Evolutionary conservation across 2,888 invertebrate species (phyloP).

Genomic region (Noctua pronuba): DNA sequence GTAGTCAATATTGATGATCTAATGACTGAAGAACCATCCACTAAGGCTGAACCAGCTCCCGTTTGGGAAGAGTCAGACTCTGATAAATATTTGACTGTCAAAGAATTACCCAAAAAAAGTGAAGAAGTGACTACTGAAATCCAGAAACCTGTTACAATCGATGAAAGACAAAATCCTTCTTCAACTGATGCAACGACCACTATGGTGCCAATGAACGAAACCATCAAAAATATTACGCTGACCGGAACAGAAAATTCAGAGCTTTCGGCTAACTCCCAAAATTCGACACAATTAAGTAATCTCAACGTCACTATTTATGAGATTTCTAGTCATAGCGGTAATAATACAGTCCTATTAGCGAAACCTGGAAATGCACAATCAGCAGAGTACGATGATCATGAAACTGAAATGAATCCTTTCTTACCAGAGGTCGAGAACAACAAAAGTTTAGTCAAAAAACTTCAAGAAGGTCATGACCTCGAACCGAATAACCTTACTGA

Average conservation of each 20-base stretch:
- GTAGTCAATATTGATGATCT: slow-evolving; percentile 6
- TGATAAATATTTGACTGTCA: slow-evolving; percentile 68
- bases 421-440: slow-evolving; percentile 92
- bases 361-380: slow-evolving; percentile 77
- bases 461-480: slow-evolving; percentile 90
- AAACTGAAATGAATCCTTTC: slow-evolving; percentile 92
- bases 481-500: slow-evolving; percentile 84
- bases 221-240: slow-evolving; percentile 30
- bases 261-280: slow-evolving; percentile 64
- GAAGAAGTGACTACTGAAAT: slow-evolving; percentile 50
- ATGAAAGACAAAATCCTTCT: slow-evolving; percentile 56
- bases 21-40: slow-evolving; percentile 27
- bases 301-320: slow-evolving; percentile 87
- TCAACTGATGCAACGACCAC: slow-evolving; percentile 57
- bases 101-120: slow-evolving; percentile 64
- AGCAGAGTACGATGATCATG: slow-evolving; percentile 84
- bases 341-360: slow-evolving; percentile 71
- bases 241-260: slow-evolving; percentile 45
- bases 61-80: slow-evolving; percentile 83
- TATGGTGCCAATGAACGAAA: slow-evolving; percentile 40
- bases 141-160: slow-evolving; percentile 40
- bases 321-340: slow-evolving; percentile 80
- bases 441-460: slow-evolving; percentile 90
- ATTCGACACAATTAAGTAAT: slow-evolving; percentile 78
- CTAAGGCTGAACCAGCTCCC: slow-evolving; percentile 78